Evolutionary conservation across 2,888 invertebrate species (phyloP), one percentile per base, ranked within the genome.

Genomic region (Bombyx huttoni): DNA sequence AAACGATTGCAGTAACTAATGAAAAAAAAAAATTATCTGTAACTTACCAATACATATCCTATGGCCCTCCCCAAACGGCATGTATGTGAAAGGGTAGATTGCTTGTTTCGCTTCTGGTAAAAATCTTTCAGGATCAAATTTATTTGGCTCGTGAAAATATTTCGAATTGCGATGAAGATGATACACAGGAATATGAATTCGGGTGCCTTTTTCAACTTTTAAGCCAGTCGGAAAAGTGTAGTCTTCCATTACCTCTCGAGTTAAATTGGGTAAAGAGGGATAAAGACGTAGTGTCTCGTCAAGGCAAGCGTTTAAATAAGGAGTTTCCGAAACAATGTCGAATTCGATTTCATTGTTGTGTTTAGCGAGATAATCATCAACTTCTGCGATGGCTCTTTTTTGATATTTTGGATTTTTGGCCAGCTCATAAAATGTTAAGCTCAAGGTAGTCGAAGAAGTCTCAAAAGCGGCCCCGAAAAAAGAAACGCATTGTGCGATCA

Each of bases 1-100:
- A 10, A 40, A 10, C 40, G 40, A 3, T 40, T 10, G 34, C 2
- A 50, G 50, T 51, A 52, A 52, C 53, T 52, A 7, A 55, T 51
- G 34, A 12, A 7, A 53, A 7, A 40, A 40, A 40, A 40, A 35
- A 35, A n/a, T n/a, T n/a, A n/a, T n/a, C 7, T 10, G 9, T 12
- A 50, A 46, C 59, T 59, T 61, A 76, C 77, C 77, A 8, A 77
- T 64, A 47, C 76, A 76, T 52, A 58, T 54, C 50, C 76, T 62
- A 0, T 66, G 69, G 6, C 75, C 73, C 51, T 68, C 70, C 10
- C 75, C 75, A 52, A 76, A 75, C 0, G 73, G 73, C 6, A 71
- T 50, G 46, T 67, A 74, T 0, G 67, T 65, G 52, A 59, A 75
- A 0, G 66, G 70, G n/a, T 59, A 64, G 1, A 73, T 61, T 3